A percentile compares a stretch with the other conserved stretches of the same genome.
phyloP scores from a whole-genome alignment of 2,797 vertebrate species.

The Amphiprion clarkii region DNA sequence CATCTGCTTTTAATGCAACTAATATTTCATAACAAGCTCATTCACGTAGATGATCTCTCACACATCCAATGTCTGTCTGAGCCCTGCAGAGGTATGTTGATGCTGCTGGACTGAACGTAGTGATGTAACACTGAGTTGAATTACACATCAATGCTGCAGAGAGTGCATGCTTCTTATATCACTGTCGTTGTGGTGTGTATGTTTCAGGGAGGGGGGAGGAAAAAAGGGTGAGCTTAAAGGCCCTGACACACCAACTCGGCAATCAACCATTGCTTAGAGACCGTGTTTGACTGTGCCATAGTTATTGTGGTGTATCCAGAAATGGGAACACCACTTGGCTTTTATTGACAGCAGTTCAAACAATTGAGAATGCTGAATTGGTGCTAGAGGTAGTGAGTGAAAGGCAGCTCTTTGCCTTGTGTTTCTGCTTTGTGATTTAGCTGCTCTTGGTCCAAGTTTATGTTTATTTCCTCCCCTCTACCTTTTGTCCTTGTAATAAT shows the following conservation, averaged over 20 bases:
- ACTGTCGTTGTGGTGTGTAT: neutral
- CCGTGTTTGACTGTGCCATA: neutral
- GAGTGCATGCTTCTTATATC: constrained; percentile 45
- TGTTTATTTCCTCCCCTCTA: neutral
- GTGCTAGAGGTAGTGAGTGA: too few species aligned
- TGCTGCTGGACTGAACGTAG: constrained; percentile 45
- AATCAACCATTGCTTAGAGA: neutral
- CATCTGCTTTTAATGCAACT: constrained; percentile 51
- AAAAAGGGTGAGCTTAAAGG: constrained; percentile 1
- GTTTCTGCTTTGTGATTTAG: too few species aligned
- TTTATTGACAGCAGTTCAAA: too few species aligned
- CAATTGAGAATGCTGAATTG: neutral
- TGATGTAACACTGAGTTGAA: constrained; percentile 47
- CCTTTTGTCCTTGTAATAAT: neutral
- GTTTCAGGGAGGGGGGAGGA: neutral
- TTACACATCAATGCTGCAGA: constrained; percentile 34
- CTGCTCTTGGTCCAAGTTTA: neutral
- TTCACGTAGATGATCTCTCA: constrained; percentile 58
- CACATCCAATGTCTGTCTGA: constrained; percentile 43
- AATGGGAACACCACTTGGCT: too few species aligned
- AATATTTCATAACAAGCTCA: constrained; percentile 39
- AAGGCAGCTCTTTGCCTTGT: too few species aligned
- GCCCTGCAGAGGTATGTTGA: constrained; percentile 28
- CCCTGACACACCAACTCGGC: constrained; percentile 12
- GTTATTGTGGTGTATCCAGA: too few species aligned